phyloP scores from a whole-genome alignment of 2,113 vertebrate genomes.

The Corythornis vintsioides region DNA sequence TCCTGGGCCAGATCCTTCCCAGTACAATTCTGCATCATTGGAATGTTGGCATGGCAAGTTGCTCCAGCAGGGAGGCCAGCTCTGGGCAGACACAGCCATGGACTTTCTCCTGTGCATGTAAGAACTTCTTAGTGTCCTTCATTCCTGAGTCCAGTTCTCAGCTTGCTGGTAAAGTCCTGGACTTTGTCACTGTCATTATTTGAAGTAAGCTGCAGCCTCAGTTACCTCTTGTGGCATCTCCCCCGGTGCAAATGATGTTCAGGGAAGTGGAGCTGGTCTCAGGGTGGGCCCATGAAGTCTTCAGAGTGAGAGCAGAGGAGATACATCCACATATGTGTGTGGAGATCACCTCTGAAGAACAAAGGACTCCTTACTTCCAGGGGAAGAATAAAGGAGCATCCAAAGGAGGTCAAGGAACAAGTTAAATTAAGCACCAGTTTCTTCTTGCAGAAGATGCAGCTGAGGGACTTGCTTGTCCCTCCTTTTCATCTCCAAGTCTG shows the following conservation, averaged over 20 bases:
- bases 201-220: not conserved
- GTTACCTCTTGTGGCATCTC: not conserved
- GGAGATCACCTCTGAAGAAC: not conserved
- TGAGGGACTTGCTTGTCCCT: not conserved
- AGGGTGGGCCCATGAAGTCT: not conserved
- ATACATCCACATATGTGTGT: accelerated
- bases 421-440: not conserved
- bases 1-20: not conserved
- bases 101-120: not conserved
- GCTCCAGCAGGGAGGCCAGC: not conserved
- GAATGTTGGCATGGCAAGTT: not conserved
- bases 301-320: not conserved
- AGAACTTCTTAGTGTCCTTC: not conserved
- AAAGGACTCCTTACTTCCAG: not conserved
- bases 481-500: not conserved
- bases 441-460: not conserved
- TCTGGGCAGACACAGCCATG: not conserved
- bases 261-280: not conserved
- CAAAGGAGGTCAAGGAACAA: not conserved
- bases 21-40: accelerated
- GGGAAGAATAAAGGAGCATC: not conserved
- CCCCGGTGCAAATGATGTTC: not conserved
- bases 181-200: not conserved
- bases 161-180: not conserved
- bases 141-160: not conserved